Evolutionary conservation across 2,888 invertebrate genomes (phyloP).

Genomic region (Gryllus longicercus): DNA sequence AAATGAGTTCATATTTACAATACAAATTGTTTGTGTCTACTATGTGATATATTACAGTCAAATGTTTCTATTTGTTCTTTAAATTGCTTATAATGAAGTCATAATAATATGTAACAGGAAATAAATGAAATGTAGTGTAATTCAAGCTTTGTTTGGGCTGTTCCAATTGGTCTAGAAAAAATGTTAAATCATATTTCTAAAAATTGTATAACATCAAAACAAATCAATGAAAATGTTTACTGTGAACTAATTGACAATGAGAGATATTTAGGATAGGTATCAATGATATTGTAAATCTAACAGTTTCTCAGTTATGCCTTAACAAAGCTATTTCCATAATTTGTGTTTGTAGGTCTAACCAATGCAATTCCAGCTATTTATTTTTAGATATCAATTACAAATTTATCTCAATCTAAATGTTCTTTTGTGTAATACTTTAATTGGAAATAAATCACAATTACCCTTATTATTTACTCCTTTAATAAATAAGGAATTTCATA

Average conservation of each 20-base stretch:
- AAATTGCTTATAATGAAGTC: not conserved
- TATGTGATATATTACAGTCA: too few species aligned
- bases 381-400: not conserved
- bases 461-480: not conserved
- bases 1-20: too few species aligned
- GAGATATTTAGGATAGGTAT: not conserved
- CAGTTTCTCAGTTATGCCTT: not conserved
- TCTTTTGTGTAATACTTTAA: not conserved
- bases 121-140: not conserved
- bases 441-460: not conserved
- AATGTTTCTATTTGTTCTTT: too few species aligned
- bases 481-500: too few species aligned
- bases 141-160: not conserved
- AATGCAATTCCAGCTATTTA: not conserved
- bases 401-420: not conserved
- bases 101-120: not conserved
- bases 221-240: not conserved
- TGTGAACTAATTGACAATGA: not conserved
- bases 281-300: constrained; percentile 1
- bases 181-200: too few species aligned
- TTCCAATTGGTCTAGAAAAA: too few species aligned
- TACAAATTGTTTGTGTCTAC: too few species aligned
- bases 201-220: too few species aligned
- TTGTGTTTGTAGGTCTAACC: not conserved
- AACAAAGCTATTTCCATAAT: not conserved